Percentiles rank a stretch among this genome's conserved stretches.
These are phyloP conservation scores for Physocephala rufipes DNA, from an alignment of 2,888 invertebrate genomes.

Conservation along the genomic window DNA sequence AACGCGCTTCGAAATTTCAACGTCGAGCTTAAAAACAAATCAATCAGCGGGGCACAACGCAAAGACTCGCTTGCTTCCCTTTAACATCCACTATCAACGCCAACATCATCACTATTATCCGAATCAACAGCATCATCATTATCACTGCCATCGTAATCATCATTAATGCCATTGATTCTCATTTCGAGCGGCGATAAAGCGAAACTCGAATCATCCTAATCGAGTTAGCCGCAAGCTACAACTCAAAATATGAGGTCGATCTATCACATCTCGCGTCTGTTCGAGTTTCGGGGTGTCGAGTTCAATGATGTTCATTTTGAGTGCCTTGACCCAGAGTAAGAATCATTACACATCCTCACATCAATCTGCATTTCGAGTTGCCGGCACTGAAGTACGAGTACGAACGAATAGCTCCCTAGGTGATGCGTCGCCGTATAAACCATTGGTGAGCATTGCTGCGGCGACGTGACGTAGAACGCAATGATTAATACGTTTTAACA, in stretches of 20 bases:
- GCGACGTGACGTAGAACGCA: background rate
- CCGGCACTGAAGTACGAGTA: too few species aligned
- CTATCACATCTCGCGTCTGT: constrained; percentile 8
- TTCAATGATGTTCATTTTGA: background rate
- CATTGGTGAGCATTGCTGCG: too few species aligned
- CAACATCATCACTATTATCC: too few species aligned
- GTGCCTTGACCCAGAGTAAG: constrained; percentile 3
- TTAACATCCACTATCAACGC: background rate
- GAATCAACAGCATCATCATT: background rate
- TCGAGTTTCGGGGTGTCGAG: background rate
- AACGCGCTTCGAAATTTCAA: too few species aligned
- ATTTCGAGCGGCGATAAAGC: too few species aligned
- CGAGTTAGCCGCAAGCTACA: background rate
- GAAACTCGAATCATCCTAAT: background rate
- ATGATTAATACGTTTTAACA: background rate
- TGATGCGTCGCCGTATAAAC: too few species aligned
- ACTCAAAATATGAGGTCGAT: constrained; percentile 23
- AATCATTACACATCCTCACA: background rate
- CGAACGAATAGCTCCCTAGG: too few species aligned
- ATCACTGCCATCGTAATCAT: too few species aligned
- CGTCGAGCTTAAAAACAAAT: constrained; percentile 18
- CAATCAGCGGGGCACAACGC: constrained; percentile 13
- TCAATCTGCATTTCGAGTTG: too few species aligned
- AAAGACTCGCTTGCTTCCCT: background rate
- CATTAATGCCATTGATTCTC: too few species aligned